phyloP scores from a whole-genome alignment of 2,113 vertebrate species.

The Poicephalus meyeri region DNA sequence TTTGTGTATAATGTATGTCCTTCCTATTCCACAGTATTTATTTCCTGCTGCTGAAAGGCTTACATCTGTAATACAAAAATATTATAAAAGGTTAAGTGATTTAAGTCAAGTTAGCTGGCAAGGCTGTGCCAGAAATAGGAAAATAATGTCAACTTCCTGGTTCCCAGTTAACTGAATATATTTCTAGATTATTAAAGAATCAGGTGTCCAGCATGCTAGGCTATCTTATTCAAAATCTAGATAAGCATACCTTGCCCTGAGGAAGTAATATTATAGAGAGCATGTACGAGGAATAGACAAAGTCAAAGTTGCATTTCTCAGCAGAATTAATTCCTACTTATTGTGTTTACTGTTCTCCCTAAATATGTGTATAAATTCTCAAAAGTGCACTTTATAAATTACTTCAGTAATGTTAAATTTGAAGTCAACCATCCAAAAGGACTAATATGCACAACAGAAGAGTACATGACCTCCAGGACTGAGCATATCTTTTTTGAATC shows the following conservation, averaged over 20 bases:
- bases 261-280: not conserved
- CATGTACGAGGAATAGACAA: not conserved
- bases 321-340: not conserved
- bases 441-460: not conserved
- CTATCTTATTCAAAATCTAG: not conserved
- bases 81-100: not conserved
- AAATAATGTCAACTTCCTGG: not conserved
- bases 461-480: rapidly evolving
- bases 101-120: not conserved
- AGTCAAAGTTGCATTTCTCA: not conserved
- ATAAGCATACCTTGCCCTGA: not conserved
- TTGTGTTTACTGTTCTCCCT: not conserved
- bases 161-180: not conserved
- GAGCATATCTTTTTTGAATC: not conserved
- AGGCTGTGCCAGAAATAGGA: not conserved
- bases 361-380: not conserved
- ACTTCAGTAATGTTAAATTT: not conserved
- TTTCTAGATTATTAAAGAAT: not conserved
- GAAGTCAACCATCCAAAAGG: not conserved
- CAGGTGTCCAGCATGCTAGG: not conserved
- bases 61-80: not conserved
- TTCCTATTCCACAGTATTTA: not conserved
- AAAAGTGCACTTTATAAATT: not conserved
- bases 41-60: not conserved
- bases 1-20: too few relatives aligned